A percentile compares a stretch with the other conserved stretches of the same genome.
Conservation (phyloP, 1,140 invertebrate species). For the Mizuhopecten yessoensis region DNA sequence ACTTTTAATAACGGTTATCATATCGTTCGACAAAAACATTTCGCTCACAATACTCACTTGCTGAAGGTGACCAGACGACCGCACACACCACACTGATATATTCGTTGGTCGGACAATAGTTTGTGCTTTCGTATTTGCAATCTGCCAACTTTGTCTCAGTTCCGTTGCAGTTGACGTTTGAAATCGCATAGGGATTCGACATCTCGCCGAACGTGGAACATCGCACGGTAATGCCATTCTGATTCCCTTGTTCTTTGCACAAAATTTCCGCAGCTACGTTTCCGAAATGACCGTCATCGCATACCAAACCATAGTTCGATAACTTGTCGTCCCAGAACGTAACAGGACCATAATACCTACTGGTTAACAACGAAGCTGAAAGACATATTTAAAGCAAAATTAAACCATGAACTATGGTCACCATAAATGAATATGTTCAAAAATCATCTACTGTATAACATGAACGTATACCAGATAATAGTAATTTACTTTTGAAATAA, state of each 20-base stretch:
- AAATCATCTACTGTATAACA: too few species aligned
- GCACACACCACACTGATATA: slow-evolving; percentile 69
- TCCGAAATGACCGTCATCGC: slow-evolving; percentile 69
- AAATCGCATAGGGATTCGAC: slow-evolving; percentile 51
- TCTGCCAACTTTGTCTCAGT: slow-evolving; percentile 60
- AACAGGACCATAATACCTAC: slow-evolving; percentile 62
- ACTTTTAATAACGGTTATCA: too few species aligned
- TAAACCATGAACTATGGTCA: too few species aligned
- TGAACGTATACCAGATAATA: too few species aligned
- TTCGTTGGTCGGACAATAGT: slow-evolving; percentile 57
- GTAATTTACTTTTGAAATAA: too few species aligned
- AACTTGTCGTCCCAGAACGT: slow-evolving; percentile 58
- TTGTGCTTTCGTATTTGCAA: slow-evolving; percentile 49
- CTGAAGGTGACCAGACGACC: slow-evolving; percentile 41
- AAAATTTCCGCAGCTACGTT: slow-evolving; percentile 67
- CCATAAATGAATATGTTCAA: too few species aligned
- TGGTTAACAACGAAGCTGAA: slow-evolving; percentile 61
- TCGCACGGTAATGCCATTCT: slow-evolving; percentile 62
- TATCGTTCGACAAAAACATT: too few species aligned
- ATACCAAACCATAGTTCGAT: slow-evolving; percentile 65
- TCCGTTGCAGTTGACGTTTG: slow-evolving; percentile 59
- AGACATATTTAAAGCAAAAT: too few species aligned
- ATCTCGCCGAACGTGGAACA: slow-evolving; percentile 65
- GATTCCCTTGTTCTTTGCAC: slow-evolving; percentile 59
- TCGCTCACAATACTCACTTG: slow-evolving; percentile 48